Base-by-base conservation (phyloP, 2,888 invertebrate genomes). In the Caenorhabditis panamensis region DNA sequence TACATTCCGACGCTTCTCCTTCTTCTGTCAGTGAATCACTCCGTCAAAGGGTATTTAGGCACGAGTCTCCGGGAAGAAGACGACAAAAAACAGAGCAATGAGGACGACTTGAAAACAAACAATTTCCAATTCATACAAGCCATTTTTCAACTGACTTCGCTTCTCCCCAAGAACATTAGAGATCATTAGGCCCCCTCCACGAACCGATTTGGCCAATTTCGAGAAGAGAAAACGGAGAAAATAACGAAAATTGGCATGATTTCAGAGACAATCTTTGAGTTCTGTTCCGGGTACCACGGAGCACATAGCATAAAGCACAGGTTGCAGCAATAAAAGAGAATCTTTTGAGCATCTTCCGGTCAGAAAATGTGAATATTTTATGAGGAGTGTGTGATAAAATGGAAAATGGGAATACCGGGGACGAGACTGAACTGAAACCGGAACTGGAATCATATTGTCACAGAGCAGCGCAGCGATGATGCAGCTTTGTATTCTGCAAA, bases 81-180 rank as follows among this genome's bases (percentile, higher is more conserved):
- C 44, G 53, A 71, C 61, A 71, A 37, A 69, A 53, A 69, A 61
- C 69, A 71, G 66, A 54, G 66, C 26, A 37, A 36, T 9, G 31
- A 9, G 31, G 41, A 22, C 16, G 22, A n/a, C 47, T 31, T n/a
- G 53, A 72, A 64, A 64, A 64, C 56, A 72, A 72, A 64, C 72
- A 72, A 64, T 72, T 72, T 63, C 24, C 63, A 64, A 72, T 64
- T 75, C 66, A 67, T 75, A 62, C 64, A 73, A 73, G 53, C 53
- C 64, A 73, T 66, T 73, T 73, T 67, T 75, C 67, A 75, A 75
- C 58, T 44, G 36, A 51, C 53, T 9, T n/a, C 41, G 36, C 20
- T 20, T 26, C 26, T n/a, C 28, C 53, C 24, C 13, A 37, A 66
- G 49, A 51, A 51, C 51, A 37, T 64, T 66, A 66, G 66, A 73